phyloP scores from a whole-genome alignment of 2,888 invertebrate species.

The Uloborus plumipes region DNA sequence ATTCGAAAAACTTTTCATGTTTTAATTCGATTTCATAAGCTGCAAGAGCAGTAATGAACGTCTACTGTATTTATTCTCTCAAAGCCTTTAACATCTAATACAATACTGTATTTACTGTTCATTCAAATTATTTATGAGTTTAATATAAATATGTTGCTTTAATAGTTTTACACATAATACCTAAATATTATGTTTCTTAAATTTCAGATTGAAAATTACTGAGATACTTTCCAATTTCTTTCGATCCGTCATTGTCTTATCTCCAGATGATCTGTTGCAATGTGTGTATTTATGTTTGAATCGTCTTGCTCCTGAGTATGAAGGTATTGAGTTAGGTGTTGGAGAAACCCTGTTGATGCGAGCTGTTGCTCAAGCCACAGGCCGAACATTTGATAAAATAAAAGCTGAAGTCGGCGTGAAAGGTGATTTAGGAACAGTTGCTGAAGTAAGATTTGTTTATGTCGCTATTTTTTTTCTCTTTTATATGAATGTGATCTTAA shows the following conservation, averaged over 20 bases:
- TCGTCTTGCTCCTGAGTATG: conserved; percentile 94
- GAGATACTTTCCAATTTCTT: conserved; percentile 93
- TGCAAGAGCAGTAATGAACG: no score
- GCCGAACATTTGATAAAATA: conserved; percentile 85
- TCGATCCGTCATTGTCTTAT: conserved; percentile 88
- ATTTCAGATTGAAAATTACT: conserved; percentile 87
- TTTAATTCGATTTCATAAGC: no score
- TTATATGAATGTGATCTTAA: neutral
- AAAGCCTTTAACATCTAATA: no score
- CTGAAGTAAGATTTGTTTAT: conserved; percentile 79
- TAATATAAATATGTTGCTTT: no score
- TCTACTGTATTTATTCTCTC: no score
- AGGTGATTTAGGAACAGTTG: conserved; percentile 93
- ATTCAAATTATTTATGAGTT: no score
- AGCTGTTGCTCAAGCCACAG: conserved; percentile 91
- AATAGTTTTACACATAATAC: no score
- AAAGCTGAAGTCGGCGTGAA: conserved; percentile 79
- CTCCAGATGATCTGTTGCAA: conserved; percentile 89
- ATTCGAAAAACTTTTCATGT: no score
- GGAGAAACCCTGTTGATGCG: conserved; percentile 96
- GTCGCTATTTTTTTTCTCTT: neutral
- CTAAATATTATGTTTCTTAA: neutral
- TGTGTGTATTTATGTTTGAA: conserved; percentile 96
- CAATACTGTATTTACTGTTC: no score
- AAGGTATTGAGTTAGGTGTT: conserved; percentile 92